Evolutionary conservation across 2,888 invertebrate genomes (phyloP), one percentile per base, ranked within the genome.

Genomic region (Myathropa florea): DNA sequence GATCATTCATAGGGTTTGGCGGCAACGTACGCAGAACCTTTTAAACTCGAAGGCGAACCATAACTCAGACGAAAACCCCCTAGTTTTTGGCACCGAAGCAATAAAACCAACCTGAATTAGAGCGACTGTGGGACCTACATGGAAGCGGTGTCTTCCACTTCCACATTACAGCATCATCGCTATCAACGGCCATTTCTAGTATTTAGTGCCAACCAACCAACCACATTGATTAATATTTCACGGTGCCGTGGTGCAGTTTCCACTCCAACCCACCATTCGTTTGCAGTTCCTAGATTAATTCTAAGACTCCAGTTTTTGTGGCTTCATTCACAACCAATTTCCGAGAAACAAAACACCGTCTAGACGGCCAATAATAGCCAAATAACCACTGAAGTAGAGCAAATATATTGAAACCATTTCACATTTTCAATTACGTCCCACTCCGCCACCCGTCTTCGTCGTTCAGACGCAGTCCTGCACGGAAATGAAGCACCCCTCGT

Each of bases 351-450:
- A 46, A 46, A 46, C 46, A 46, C 18, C 46, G 72, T 73, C 72
- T 73, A 73, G 63, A 73, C 72, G 23, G 21, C 10, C 33, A 61
- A 46, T 61, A 71, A 46, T 4, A 46, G 21, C 30, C 53, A 28
- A 53, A 23, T 9, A 18, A 9, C 12, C n/a, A 18, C 12, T 7
- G 21, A 55, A 73, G 36, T 72, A 30, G 36, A 61, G 26, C 33
- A 64, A 57, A 63, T 24, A 24, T 26, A 73, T 26, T n/a, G 64
- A 63, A 55, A 70, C 55, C 33, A 33, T 33, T 33, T 23, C 55
- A 64, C 55, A 73, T 53, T 73, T 73, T 57, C 73, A 73, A 73
- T 73, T 73, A 75, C 57, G 10, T 18, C 12, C 9, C 18, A 23
- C 24, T 23, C 24, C 57, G 4, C 3, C 12, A 1, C 3, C 4